These are phyloP conservation scores for Cariama cristata DNA, from an alignment of 2,113 vertebrate genomes.

Conservation along the genomic window DNA sequence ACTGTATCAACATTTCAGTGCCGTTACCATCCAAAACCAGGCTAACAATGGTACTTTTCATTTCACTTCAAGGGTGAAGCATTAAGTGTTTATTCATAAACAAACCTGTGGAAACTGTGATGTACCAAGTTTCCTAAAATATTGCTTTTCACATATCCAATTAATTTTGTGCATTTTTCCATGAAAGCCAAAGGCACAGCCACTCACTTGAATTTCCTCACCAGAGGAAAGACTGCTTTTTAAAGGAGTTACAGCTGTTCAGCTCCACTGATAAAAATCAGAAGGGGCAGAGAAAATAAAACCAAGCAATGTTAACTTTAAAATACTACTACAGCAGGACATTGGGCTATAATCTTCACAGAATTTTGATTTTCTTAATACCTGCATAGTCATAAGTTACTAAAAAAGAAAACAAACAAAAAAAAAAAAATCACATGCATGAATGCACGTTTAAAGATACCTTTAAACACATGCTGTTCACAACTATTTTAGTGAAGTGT, in stretches of 20 bases:
- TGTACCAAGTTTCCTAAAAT: not conserved
- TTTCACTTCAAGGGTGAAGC: not conserved
- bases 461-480: not conserved
- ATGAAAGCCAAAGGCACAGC: not conserved
- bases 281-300: not conserved
- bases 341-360: not conserved
- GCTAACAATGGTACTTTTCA: not conserved
- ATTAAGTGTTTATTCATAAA: not conserved
- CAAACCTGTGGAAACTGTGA: not conserved
- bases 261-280: not conserved
- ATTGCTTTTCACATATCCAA: not conserved
- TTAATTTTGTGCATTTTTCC: not conserved
- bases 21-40: rapidly evolving
- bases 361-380: not conserved
- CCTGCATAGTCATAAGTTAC: not conserved
- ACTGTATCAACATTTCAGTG: rapidly evolving
- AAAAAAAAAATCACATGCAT: not conserved
- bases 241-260: not conserved
- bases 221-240: not conserved
- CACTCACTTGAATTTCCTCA: not conserved
- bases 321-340: not conserved
- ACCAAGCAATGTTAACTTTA: not conserved
- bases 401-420: not conserved
- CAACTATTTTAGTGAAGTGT: not conserved
- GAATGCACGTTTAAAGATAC: not conserved